Evolutionary conservation across 2,113 vertebrate genomes (phyloP), one percentile per base, ranked within the genome.

Genomic region (Nyctereutes procyonoides): DNA sequence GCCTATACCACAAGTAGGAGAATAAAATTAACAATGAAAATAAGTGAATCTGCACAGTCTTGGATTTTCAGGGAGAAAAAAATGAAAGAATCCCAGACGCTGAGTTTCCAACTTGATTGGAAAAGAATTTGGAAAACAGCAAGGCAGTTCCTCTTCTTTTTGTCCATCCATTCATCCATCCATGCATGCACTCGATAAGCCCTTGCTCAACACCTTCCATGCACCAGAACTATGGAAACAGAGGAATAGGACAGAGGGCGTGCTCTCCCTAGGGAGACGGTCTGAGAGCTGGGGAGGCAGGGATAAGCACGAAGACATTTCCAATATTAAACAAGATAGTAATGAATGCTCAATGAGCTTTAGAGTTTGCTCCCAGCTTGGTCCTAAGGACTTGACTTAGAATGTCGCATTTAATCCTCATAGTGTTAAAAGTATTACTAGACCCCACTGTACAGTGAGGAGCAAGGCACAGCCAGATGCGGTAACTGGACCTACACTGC

Each of bases 221-320:
- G 8, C 0, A 4, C 5, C 10, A 3, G 67, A 26, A 51, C 53
- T 0, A 0, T 0, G 20, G 60, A 55, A 9, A 14, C 0, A 0
- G 73, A 22, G 4, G 2, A 0, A 0, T 0, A 1, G 10, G 48
- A 24, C 14, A 0, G 62, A 43, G 10, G 11, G 9, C 32, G 4
- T 15, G 19, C 3, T 2, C 30, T 65, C 28, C 60, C 11, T 30
- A 26, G 3, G 14, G 48, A 38, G 19, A 12, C 20, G 2, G 9
- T 38, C 51, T 14, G 20, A 65, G 15, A 16, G 3, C 73, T 35
- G 2, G 26, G 30, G 74, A 26, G 60, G 28, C 38, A 65, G 0
- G 1, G 30, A 3, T 12, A 30, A 12, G 22, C 9, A 12, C 24
- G 2, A 0, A 9, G 48, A 69, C 3, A 5, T n/a, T 26, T 30